Evolutionary conservation across 2,113 vertebrate species (phyloP).

Genomic region (Rhabdornis inornatus): DNA sequence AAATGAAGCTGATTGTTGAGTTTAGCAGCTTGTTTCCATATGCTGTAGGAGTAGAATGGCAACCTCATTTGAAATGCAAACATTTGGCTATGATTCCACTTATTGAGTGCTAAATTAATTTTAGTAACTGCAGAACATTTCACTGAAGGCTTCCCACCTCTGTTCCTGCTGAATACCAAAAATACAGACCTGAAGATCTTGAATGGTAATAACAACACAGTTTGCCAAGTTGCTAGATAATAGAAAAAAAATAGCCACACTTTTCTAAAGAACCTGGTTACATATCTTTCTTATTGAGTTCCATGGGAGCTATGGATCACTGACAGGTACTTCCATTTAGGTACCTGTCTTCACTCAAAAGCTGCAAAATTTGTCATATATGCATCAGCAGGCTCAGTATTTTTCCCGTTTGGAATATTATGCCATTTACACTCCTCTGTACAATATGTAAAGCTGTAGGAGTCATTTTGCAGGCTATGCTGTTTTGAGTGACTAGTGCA

Average conservation of each 20-base stretch:
- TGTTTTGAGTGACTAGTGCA: background rate
- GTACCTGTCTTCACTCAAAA: background rate
- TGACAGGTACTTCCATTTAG: background rate
- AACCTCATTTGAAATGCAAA: background rate
- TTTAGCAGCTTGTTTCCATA: background rate
- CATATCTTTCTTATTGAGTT: background rate
- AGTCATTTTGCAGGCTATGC: background rate
- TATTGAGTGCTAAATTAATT: conserved; percentile 20
- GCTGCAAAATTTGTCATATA: background rate
- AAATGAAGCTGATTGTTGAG: background rate
- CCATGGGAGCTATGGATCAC: background rate
- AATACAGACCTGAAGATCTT: conserved; percentile 15
- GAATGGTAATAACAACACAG: background rate
- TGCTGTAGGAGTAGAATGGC: background rate
- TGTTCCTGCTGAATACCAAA: background rate
- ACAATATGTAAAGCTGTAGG: background rate
- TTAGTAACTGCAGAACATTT: background rate
- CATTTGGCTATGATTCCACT: background rate
- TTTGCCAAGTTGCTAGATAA: background rate
- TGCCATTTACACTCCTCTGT: conserved; percentile 2
- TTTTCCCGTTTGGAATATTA: background rate
- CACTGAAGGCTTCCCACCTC: conserved; percentile 16
- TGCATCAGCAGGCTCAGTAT: background rate
- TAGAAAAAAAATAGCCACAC: background rate
- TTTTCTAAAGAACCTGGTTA: background rate